A percentile compares a stretch with the other conserved stretches of the same genome.
phyloP scores from a whole-genome alignment of 92 coral and sea anemone species.

The Porites rus region DNA sequence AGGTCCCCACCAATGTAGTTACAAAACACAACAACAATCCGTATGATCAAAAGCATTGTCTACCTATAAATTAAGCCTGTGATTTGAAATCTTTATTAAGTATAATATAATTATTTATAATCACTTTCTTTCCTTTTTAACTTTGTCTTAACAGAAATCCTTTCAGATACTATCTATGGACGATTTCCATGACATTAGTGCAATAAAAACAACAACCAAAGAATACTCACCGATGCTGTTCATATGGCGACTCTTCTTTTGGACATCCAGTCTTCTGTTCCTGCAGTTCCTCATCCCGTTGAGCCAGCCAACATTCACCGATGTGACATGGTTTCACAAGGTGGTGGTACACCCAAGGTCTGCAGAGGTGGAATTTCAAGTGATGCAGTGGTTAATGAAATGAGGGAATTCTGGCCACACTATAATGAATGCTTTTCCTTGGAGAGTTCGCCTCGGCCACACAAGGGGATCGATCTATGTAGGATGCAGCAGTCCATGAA shows the following conservation, averaged over 20 bases:
- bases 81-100: background rate
- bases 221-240: slow-evolving; percentile 59
- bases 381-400: slow-evolving; percentile 29
- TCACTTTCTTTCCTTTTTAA: background rate
- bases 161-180: slow-evolving; percentile 63
- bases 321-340: slow-evolving; percentile 42
- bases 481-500: slow-evolving; percentile 57
- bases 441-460: slow-evolving; percentile 49
- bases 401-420: background rate
- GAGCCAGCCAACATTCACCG: slow-evolving; percentile 51
- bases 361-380: slow-evolving; percentile 66
- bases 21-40: background rate
- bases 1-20: background rate
- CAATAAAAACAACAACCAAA: slow-evolving; percentile 62
- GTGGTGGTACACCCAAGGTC: slow-evolving; percentile 42
- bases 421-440: slow-evolving; percentile 50
- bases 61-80: background rate
- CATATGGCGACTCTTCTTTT: slow-evolving; percentile 68
- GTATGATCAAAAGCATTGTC: background rate
- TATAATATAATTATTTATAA: no score
- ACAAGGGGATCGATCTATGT: slow-evolving; percentile 47
- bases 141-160: slow-evolving; percentile 51
- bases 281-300: slow-evolving; percentile 45
- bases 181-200: slow-evolving; percentile 74
- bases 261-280: slow-evolving; percentile 31